phyloP scores from a whole-genome alignment of 2,797 vertebrate species.

The Sebastes miniatus region DNA sequence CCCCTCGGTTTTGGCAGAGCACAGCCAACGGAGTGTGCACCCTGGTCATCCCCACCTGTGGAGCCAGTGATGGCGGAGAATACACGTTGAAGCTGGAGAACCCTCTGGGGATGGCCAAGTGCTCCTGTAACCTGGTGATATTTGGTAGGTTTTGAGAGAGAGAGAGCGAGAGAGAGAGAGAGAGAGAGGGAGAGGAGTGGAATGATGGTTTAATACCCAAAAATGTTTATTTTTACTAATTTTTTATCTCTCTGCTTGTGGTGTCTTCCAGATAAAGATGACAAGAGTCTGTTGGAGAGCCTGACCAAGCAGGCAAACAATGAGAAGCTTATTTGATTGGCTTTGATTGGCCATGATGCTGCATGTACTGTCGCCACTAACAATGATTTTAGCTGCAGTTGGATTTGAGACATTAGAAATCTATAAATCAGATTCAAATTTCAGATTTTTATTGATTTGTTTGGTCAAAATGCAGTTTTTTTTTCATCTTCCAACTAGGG shows the following conservation, averaged over 20 bases:
- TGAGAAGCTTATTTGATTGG: constrained; percentile 69
- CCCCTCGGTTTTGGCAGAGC: constrained; percentile 69
- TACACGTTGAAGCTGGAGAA: constrained; percentile 76
- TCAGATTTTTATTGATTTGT: not conserved
- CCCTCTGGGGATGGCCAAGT: constrained; percentile 64
- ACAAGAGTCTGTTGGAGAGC: constrained; percentile 68
- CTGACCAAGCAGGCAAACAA: constrained; percentile 71
- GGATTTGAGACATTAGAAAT: not conserved
- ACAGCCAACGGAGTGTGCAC: constrained; percentile 71
- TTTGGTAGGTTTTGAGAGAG: constrained; percentile 46
- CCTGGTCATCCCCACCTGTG: constrained; percentile 69
- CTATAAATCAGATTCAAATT: not conserved
- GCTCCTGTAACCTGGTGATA: constrained; percentile 70
- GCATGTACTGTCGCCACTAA: not conserved
- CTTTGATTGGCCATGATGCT: not conserved
- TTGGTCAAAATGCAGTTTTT: not conserved
- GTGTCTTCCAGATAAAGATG: constrained; percentile 74
- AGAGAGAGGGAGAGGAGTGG: accelerated
- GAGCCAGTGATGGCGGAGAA: constrained; percentile 57
- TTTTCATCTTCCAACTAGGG: not conserved
- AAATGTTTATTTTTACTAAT: not conserved
- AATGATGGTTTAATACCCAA: not conserved
- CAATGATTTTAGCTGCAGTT: not conserved
- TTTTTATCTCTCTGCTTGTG: not conserved
- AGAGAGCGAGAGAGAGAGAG: too few species aligned